Base-by-base conservation (phyloP, 2,888 invertebrate species). In the Apamea epomidion region DNA sequence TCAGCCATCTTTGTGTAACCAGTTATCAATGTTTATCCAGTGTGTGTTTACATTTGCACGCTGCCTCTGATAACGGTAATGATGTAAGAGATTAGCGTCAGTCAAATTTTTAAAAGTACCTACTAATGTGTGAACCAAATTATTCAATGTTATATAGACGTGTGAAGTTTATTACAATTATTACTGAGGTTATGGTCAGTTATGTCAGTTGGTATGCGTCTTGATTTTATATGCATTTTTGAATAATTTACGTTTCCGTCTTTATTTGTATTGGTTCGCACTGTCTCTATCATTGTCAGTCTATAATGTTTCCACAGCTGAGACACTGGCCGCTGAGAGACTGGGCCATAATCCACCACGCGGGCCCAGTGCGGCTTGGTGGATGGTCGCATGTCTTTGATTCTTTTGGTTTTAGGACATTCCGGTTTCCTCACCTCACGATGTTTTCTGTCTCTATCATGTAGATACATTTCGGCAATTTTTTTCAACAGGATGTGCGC, bases 1-100 rank as follows among this genome's bases (percentile, higher is more conserved):
- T 91, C 92, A 92, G 91, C 94, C 94, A 93, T 95, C 93, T 94
- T 95, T 93, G 92, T 94, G 89, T 92, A 92, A 93, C 92, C 92
- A 90, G 91, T 92, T 94, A 95, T 95, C 94, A 91, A 86, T 90
- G 88, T 92, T 94, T 94, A 94, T 93, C 93, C 91, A 88, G 86
- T 88, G 87, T 94, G 92, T 95, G 94, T 96, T 94, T 94, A 95
- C 93, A 91, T 93, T 93, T 91, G 90, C 91, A 91, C 89, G 91
- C 91, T 88, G 91, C 84, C 77, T 75, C 86, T 85, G 92, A 92
- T 92, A 92, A 88, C 83, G 84, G 88, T 92, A 92, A 91, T 91
- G 87, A 92, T 92, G 92, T 91, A 83, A 74, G 70, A 82, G 84
- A 90, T 87, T 88, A 82, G 67, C 84, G 85, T 88, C 83, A n/a